Conservation (phyloP, 1,140 invertebrate genomes). For the Drosophila fuyamai region DNA sequence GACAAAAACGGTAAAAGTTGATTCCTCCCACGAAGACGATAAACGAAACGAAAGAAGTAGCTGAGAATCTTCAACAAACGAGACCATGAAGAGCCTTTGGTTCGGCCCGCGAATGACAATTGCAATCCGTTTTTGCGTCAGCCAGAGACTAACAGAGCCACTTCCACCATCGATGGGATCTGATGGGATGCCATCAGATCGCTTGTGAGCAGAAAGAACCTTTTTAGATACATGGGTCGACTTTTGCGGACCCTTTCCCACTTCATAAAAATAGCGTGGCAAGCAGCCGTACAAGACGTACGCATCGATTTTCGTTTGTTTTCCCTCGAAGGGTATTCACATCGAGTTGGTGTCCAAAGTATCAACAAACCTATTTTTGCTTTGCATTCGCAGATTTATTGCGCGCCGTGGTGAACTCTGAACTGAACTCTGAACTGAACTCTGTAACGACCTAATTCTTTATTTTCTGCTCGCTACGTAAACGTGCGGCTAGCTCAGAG, state of each 20-base stretch:
- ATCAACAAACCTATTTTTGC: slow-evolving; percentile 4
- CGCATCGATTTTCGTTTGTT: slow-evolving; percentile 6
- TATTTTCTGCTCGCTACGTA: no score
- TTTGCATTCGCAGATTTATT: slow-evolving; percentile 6
- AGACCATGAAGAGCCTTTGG: no score
- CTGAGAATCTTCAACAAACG: no score
- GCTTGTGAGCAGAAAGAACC: background rate
- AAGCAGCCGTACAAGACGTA: background rate
- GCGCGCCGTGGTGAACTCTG: background rate
- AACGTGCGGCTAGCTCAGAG: no score
- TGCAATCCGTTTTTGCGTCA: no score
- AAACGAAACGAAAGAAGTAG: no score
- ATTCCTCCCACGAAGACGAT: no score
- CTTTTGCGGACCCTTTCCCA: slow-evolving; percentile 1
- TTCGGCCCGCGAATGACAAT: no score
- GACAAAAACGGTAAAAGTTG: no score
- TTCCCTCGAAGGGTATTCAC: slow-evolving; percentile 1
- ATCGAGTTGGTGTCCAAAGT: slow-evolving; percentile 8
- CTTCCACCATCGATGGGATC: background rate
- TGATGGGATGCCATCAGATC: slow-evolving; percentile 7
- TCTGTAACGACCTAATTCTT: no score
- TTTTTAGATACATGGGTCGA: background rate
- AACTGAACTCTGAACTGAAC: no score
- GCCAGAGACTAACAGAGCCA: background rate
- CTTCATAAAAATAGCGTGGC: background rate